These are phyloP conservation scores for Eptatretus atami DNA, from an alignment of 2,797 vertebrate genomes.

Conservation along the genomic window DNA sequence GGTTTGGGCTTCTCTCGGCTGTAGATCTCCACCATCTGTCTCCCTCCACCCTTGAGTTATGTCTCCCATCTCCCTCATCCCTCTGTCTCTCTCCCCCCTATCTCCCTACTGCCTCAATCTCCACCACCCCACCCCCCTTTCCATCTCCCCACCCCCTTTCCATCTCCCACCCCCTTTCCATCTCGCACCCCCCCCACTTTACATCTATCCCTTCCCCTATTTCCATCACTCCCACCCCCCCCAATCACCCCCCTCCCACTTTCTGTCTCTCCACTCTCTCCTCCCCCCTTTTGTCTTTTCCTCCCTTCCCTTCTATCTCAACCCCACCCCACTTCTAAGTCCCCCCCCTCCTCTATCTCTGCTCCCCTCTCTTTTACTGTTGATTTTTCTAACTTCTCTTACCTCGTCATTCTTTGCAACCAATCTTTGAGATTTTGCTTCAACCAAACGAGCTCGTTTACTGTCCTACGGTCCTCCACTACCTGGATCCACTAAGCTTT, in stretches of 20 bases:
- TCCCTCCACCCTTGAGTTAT: too few relatives aligned
- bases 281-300: background rate
- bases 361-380: background rate
- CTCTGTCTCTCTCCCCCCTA: background rate
- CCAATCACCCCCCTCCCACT: constrained; percentile 16
- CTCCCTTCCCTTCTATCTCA: constrained; percentile 12
- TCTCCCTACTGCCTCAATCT: background rate
- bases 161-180: constrained; percentile 14
- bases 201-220: constrained; percentile 11
- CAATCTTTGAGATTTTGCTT: too few relatives aligned
- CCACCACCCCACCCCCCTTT: background rate
- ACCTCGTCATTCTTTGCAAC: too few relatives aligned
- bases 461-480: too few relatives aligned
- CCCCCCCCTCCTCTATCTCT: constrained; percentile 14
- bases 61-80: background rate
- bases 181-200: too few relatives aligned
- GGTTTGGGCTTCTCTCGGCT: too few relatives aligned
- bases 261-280: background rate
- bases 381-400: too few relatives aligned
- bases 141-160: constrained; percentile 8
- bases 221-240: constrained; percentile 18
- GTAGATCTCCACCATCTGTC: too few relatives aligned
- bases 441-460: too few relatives aligned
- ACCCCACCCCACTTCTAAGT: constrained; percentile 36
- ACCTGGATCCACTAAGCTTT: too few relatives aligned